Percentiles rank a stretch among this genome's conserved stretches.
Conservation (phyloP, 2,797 vertebrate genomes). For the Anomalospiza imberbis region DNA sequence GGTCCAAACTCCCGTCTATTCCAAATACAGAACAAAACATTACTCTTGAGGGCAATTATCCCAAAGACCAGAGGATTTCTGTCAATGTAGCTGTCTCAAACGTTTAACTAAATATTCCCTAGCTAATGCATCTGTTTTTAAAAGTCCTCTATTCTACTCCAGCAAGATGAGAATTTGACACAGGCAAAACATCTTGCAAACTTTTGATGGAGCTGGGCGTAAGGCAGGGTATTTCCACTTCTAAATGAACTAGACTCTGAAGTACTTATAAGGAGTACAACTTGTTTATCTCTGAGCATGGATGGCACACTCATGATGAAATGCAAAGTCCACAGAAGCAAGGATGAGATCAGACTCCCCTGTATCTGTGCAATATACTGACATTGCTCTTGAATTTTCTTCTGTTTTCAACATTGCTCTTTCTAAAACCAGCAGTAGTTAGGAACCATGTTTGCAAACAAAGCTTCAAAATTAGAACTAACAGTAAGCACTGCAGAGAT, state of each 20-base stretch:
- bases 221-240: neutral
- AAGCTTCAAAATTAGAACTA: conserved; percentile 13
- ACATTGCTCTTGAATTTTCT: neutral
- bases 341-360: neutral
- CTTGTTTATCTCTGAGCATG: neutral
- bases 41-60: neutral
- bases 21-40: neutral
- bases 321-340: neutral
- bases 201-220: neutral
- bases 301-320: neutral
- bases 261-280: neutral
- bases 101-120: neutral
- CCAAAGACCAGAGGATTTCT: neutral
- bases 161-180: neutral
- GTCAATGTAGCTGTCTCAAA: neutral
- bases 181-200: neutral
- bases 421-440: neutral
- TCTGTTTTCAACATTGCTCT: neutral
- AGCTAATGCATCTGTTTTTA: neutral
- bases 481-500: neutral
- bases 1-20: neutral
- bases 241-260: neutral
- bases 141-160: neutral
- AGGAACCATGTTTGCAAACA: conserved; percentile 14
- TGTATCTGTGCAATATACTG: neutral